Evolutionary conservation across 2,113 vertebrate species (phyloP).

Genomic region (Gila orcuttii): DNA sequence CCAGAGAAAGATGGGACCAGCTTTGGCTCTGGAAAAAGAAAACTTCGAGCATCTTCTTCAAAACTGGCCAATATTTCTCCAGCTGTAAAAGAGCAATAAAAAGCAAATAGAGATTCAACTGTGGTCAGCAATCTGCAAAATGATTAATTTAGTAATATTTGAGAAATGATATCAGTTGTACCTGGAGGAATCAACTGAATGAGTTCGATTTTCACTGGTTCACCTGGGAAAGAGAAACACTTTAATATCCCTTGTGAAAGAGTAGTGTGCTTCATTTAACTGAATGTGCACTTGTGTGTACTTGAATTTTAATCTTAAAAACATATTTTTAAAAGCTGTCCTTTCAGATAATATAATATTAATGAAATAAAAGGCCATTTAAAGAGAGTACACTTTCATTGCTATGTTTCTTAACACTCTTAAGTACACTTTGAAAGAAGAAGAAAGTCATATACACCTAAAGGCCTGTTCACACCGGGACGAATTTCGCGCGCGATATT

Average conservation of each 20-base stretch:
- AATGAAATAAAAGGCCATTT: background rate
- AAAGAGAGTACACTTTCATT: no score
- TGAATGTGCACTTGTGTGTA: background rate
- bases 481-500: no score
- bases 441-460: no score
- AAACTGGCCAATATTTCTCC: conserved; percentile 75
- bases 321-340: background rate
- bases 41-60: conserved; percentile 75
- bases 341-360: background rate
- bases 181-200: conserved; percentile 78
- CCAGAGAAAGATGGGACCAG: conserved; percentile 73
- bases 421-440: no score
- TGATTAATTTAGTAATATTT: background rate
- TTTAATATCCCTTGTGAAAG: background rate
- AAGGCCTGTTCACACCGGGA: no score
- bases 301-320: background rate
- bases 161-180: conserved; percentile 47
- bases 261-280: background rate
- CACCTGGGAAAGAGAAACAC: conserved; percentile 64
- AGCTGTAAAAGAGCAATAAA: conserved; percentile 57
- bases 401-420: background rate
- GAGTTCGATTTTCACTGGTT: conserved; percentile 77
- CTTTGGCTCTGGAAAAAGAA: conserved; percentile 81
- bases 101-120: background rate
- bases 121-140: background rate